Evolutionary conservation across 2,113 vertebrate species (phyloP).

Genomic region (Ranitomeya variabilis): DNA sequence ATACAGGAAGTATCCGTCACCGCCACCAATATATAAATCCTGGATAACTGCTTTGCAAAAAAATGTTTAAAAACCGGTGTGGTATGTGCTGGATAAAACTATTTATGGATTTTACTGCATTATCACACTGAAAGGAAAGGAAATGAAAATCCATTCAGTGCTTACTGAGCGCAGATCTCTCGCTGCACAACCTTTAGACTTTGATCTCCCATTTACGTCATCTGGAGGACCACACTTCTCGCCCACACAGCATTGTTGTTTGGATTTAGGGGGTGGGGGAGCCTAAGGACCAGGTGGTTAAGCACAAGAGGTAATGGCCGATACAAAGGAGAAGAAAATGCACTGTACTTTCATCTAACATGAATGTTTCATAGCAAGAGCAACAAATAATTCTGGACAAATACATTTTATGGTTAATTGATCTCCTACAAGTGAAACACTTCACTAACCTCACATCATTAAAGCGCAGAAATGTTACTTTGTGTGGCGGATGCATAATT

Average conservation of each 20-base stretch:
- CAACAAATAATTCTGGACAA: not conserved
- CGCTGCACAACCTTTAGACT: conserved; percentile 54
- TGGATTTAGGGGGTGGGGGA: conserved; percentile 19
- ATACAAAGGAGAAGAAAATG: not conserved
- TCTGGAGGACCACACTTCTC: conserved; percentile 32
- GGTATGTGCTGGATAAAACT: no score
- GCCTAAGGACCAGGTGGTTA: conserved; percentile 9
- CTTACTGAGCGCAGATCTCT: not conserved
- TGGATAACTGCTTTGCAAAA: no score
- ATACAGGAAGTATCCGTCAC: no score
- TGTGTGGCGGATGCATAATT: conserved; percentile 24
- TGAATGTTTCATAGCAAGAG: not conserved
- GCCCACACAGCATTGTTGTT: conserved; percentile 51
- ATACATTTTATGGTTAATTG: not conserved
- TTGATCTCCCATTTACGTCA: conserved; percentile 49
- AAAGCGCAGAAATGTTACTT: not conserved
- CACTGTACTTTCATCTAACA: not conserved
- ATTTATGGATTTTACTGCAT: no score
- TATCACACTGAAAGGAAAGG: not conserved
- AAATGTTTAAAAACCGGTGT: no score
- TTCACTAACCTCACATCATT: not conserved
- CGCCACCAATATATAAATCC: no score
- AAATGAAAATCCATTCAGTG: not conserved
- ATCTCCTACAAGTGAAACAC: not conserved
- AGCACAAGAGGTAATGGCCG: conserved; percentile 7